A percentile compares a stretch with the other conserved stretches of the same genome.
These are phyloP conservation scores for Neoascia interrupta DNA, from an alignment of 2,888 invertebrate genomes.

Conservation along the genomic window DNA sequence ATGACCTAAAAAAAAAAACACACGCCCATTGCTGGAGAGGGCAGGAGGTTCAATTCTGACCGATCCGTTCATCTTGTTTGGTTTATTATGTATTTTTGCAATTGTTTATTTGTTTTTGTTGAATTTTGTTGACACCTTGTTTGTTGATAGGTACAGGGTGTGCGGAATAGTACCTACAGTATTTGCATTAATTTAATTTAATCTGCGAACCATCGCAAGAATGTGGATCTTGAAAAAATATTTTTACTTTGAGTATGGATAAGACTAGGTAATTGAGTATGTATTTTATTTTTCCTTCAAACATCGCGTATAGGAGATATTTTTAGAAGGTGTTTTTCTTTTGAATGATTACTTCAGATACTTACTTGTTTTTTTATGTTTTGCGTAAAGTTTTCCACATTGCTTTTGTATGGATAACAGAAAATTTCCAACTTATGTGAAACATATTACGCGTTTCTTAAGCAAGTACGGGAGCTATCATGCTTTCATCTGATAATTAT, in stretches of 20 bases:
- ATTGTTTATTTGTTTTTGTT: constrained; percentile 30
- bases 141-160: too few species aligned
- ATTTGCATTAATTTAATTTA: not conserved
- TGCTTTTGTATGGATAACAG: not conserved
- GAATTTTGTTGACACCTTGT: constrained; percentile 36
- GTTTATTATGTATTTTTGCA: constrained; percentile 6
- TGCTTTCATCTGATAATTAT: constrained; percentile 11
- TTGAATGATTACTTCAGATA: constrained; percentile 19
- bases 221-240: constrained; percentile 1
- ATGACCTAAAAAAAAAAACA: constrained; percentile 44
- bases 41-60: not conserved
- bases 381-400: constrained; percentile 22
- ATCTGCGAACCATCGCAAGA: not conserved
- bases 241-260: not conserved
- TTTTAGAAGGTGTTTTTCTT: constrained; percentile 34
- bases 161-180: too few species aligned
- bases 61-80: constrained; percentile 27
- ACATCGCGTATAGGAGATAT: not conserved
- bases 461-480: constrained; percentile 5
- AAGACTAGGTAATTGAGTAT: too few species aligned
- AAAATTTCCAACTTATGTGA: not conserved
- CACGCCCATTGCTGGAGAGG: not conserved
- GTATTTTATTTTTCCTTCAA: not conserved
- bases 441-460: too few species aligned
- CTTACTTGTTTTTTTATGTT: not conserved